Conservation (phyloP, 2,888 invertebrate species). For the Stenchaetothrips biformis region DNA sequence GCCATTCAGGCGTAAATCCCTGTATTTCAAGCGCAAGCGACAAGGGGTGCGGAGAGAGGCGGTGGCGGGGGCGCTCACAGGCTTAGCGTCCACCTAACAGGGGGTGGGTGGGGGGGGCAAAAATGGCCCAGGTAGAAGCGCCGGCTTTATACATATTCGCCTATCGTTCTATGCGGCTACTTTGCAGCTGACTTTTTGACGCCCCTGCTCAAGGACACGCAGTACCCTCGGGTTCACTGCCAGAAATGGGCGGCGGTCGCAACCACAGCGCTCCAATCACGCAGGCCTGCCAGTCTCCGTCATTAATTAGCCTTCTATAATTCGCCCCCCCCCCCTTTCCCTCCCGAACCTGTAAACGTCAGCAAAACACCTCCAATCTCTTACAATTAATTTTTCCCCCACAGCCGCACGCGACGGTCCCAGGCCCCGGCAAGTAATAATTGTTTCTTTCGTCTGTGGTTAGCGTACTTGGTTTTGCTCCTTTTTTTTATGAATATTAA, state of each 20-base stretch:
- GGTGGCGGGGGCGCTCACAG: background rate
- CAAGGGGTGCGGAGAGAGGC: no score
- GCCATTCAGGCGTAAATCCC: no score
- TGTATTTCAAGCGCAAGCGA: no score
- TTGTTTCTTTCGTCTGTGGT: background rate
- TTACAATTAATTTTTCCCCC: slow-evolving; percentile 8
- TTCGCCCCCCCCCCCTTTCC: background rate
- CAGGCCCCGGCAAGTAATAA: background rate
- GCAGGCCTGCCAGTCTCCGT: background rate
- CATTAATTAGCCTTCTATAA: background rate
- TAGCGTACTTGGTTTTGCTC: background rate
- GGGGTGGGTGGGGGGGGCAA: background rate
- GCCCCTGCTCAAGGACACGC: no score
- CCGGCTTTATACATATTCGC: no score
- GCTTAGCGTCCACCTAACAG: background rate
- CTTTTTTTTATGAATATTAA: background rate
- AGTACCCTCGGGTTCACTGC: no score
- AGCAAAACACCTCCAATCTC: slow-evolving; percentile 16
- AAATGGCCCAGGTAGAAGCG: no score
- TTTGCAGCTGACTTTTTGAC: no score
- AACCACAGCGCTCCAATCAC: background rate
- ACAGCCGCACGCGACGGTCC: background rate
- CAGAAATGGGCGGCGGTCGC: no score
- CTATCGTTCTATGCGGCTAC: no score
- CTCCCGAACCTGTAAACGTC: background rate